Percentiles rank a stretch among this genome's conserved stretches.
These are phyloP conservation scores for Forbesichthys papilliferus DNA, from an alignment of 2,113 vertebrate genomes.

Conservation along the genomic window DNA sequence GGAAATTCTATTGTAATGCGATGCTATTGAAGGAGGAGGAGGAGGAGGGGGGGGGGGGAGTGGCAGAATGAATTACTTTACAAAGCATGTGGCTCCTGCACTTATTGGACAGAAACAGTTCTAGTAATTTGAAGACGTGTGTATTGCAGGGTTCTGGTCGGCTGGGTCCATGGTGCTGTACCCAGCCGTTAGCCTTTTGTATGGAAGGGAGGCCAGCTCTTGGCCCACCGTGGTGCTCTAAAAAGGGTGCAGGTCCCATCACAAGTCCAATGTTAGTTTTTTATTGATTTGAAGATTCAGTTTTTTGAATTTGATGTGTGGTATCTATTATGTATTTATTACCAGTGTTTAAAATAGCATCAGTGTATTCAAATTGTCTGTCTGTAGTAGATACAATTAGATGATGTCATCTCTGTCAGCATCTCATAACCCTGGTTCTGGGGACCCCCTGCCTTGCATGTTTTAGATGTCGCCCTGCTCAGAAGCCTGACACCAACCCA, in stretches of 20 bases:
- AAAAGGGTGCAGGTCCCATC: constrained; percentile 7
- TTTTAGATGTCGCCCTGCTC: no score
- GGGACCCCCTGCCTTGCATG: no score
- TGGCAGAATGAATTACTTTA: constrained; percentile 20
- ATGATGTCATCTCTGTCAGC: no score
- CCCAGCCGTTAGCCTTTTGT: constrained; percentile 52
- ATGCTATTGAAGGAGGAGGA: neutral
- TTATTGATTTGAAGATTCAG: neutral
- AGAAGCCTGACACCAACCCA: no score
- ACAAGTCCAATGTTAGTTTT: neutral
- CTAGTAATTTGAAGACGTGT: constrained; percentile 52
- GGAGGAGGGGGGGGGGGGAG: no score
- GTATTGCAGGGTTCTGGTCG: constrained; percentile 50
- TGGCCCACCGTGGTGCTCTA: constrained; percentile 22
- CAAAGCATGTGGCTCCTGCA: constrained; percentile 26
- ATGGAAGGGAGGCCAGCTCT: constrained; percentile 26
- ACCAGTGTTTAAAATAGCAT: no score
- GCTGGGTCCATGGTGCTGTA: constrained; percentile 39
- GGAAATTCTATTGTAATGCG: neutral
- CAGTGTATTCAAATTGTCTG: no score
- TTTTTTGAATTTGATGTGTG: no score
- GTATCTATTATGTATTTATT: no score
- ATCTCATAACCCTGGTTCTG: no score
- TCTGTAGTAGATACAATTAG: no score
- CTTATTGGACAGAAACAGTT: constrained; percentile 59